phyloP scores from a whole-genome alignment of 2,888 invertebrate species.

The Gnatocerus cornutus region DNA sequence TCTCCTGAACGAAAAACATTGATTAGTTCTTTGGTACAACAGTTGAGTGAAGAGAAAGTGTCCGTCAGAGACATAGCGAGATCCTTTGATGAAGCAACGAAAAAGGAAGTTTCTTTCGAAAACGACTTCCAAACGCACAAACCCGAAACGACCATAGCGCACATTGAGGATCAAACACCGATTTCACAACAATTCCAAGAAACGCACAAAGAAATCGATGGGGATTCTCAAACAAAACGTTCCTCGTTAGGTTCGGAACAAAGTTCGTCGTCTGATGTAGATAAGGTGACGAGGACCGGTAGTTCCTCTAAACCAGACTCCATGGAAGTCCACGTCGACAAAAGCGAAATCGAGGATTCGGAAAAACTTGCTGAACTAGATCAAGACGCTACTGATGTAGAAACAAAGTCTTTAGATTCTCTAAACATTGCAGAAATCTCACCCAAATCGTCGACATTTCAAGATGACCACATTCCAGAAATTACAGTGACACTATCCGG shows the following conservation, averaged over 20 bases:
- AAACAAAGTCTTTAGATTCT: conserved; percentile 66
- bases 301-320: conserved; percentile 70
- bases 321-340: conserved; percentile 73
- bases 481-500: conserved; percentile 70
- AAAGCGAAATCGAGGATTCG: conserved; percentile 72
- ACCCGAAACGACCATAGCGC: conserved; percentile 50
- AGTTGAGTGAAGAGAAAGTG: conserved; percentile 53
- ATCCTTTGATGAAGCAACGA: conserved; percentile 50
- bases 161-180: conserved; percentile 57
- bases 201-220: conserved; percentile 63
- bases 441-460: conserved; percentile 55
- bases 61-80: conserved; percentile 50
- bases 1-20: conserved; percentile 72
- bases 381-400: conserved; percentile 67
- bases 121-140: conserved; percentile 55
- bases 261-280: conserved; percentile 62
- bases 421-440: conserved; percentile 59
- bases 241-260: conserved; percentile 65
- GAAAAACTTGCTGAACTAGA: conserved; percentile 71
- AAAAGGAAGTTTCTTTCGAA: conserved; percentile 47
- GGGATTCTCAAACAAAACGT: conserved; percentile 58
- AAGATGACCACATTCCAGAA: conserved; percentile 67
- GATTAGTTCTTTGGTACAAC: conserved; percentile 52
- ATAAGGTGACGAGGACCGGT: conserved; percentile 58
- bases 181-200: conserved; percentile 54